phyloP scores from a whole-genome alignment of 2,888 invertebrate species.

The Ornithoptera alexandrae region DNA sequence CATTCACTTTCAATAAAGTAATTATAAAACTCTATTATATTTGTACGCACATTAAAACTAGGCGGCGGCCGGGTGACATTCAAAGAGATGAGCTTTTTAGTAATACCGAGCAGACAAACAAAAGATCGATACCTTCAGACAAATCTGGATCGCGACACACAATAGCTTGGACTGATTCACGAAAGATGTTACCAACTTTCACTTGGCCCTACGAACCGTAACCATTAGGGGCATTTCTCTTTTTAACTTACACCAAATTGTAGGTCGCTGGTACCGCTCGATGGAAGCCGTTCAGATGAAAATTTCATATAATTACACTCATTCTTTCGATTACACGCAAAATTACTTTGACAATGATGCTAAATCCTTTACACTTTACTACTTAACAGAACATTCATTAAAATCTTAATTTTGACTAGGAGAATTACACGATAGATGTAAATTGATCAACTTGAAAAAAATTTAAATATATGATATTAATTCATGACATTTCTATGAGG shows the following conservation, averaged over 20 bases:
- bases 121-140: constrained; percentile 61
- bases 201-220: constrained; percentile 61
- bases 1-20: too few relatives aligned
- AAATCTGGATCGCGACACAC: constrained; percentile 61
- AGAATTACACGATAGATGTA: too few relatives aligned
- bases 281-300: constrained; percentile 33
- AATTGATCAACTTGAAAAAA: too few relatives aligned
- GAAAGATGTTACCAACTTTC: constrained; percentile 69
- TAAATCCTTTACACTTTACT: too few relatives aligned
- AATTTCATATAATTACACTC: constrained; percentile 14
- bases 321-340: constrained; percentile 11
- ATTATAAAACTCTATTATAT: too few relatives aligned
- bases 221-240: constrained; percentile 49
- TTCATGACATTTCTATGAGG: too few relatives aligned
- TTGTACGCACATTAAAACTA: constrained; percentile 23
- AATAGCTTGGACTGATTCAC: constrained; percentile 59
- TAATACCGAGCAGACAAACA: constrained; percentile 51
- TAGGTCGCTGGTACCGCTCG: constrained; percentile 30
- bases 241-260: constrained; percentile 35
- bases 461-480: too few relatives aligned
- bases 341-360: constrained; percentile 6
- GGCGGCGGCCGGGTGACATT: constrained; percentile 34
- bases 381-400: too few relatives aligned
- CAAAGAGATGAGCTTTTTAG: constrained; percentile 48
- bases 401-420: too few relatives aligned